Evolutionary conservation across 2,113 vertebrate species (phyloP).

Genomic region (Entomyzon cyanotis): DNA sequence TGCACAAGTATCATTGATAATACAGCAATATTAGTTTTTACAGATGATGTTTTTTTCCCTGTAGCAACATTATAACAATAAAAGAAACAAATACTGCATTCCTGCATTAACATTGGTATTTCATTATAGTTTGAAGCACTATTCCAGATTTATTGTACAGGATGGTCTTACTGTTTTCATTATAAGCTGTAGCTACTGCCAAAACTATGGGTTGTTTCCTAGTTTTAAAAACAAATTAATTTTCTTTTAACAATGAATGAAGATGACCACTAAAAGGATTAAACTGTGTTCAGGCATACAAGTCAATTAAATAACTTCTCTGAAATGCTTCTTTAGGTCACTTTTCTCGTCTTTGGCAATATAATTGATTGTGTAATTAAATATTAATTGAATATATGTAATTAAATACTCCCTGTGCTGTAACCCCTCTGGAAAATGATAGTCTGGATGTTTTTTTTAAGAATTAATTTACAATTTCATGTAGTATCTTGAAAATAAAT

Average conservation of each 20-base stretch:
- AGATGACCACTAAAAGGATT: neutral
- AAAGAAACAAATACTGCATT: neutral
- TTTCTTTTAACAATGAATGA: neutral
- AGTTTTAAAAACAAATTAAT: neutral
- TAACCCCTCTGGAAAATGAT: neutral
- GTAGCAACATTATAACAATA: neutral
- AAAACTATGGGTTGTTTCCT: neutral
- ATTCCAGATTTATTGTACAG: neutral
- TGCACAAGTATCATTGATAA: neutral
- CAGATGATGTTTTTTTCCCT: neutral
- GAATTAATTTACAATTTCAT: neutral
- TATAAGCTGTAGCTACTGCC: neutral
- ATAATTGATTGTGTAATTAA: neutral
- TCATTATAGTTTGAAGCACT: neutral
- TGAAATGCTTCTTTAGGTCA: neutral
- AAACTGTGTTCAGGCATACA: neutral
- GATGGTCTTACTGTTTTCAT: neutral
- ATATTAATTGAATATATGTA: neutral
- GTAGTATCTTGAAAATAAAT: neutral
- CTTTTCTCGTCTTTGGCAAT: neutral
- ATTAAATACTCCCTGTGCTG: neutral
- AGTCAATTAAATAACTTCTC: neutral
- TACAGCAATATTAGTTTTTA: neutral
- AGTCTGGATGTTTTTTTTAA: neutral
- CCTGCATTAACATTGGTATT: accelerated